phyloP scores from a whole-genome alignment of 2,113 vertebrate species.

The Lates calcarifer region DNA sequence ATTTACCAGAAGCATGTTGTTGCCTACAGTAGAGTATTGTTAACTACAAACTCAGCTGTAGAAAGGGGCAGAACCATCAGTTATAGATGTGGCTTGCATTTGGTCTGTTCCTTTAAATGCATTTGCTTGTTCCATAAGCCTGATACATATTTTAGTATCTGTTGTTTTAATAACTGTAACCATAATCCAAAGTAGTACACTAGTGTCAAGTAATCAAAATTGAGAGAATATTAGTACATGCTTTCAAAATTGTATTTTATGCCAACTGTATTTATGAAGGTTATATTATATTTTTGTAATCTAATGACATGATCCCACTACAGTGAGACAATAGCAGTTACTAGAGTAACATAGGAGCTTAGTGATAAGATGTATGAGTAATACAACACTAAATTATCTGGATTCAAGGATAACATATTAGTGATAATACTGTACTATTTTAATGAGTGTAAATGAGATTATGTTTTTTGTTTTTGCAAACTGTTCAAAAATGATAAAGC shows the following conservation, averaged over 20 bases:
- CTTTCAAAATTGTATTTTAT: constrained; percentile 29
- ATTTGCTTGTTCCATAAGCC: not conserved
- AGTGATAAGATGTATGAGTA: constrained; percentile 6
- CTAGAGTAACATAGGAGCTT: not conserved
- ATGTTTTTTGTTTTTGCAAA: constrained; percentile 5
- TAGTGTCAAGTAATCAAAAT: constrained; percentile 2
- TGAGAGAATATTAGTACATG: not conserved
- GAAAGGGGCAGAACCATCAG: not conserved
- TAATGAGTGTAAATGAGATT: constrained; percentile 6
- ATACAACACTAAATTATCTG: not conserved
- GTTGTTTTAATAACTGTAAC: constrained; percentile 6
- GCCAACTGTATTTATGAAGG: constrained; percentile 18
- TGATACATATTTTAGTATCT: not conserved
- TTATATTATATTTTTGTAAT: constrained; percentile 58
- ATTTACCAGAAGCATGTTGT: not conserved
- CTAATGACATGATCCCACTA: constrained; percentile 21
- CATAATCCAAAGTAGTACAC: constrained; percentile 6
- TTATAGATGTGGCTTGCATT: not conserved
- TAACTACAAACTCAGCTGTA: not conserved
- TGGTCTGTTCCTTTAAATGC: not conserved
- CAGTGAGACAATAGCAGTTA: not conserved
- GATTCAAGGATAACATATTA: constrained; percentile 3
- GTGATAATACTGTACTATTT: constrained; percentile 25
- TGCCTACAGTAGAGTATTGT: too few species aligned
- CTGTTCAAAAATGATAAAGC: constrained; percentile 18